phyloP scores from a whole-genome alignment of 2,888 invertebrate genomes.

The Tenthredo livida region DNA sequence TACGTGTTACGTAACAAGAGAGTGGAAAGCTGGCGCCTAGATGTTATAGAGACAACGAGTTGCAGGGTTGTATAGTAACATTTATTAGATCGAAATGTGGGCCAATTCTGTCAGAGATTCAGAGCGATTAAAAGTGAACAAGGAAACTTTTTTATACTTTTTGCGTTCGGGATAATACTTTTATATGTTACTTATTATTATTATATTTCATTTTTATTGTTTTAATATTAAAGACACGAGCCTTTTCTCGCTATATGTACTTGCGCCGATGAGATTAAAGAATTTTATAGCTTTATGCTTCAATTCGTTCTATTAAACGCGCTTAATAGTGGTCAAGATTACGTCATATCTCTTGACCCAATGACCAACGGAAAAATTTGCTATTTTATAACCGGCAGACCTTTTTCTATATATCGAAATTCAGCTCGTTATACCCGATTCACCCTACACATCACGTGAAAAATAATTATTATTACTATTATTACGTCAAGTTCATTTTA shows the following conservation, averaged over 20 bases:
- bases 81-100: conserved; percentile 71
- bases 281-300: conserved; percentile 48
- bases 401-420: conserved; percentile 21
- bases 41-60: conserved; percentile 24
- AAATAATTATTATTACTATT: too few relatives aligned
- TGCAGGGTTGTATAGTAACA: conserved; percentile 61
- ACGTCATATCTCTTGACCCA: conserved; percentile 39
- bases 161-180: background rate
- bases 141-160: conserved; percentile 23
- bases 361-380: conserved; percentile 6
- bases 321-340: conserved; percentile 33
- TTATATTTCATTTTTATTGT: conserved; percentile 9
- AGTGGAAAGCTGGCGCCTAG: background rate
- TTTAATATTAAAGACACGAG: background rate
- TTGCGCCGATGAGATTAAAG: conserved; percentile 39
- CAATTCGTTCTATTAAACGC: conserved; percentile 43
- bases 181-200: conserved; percentile 34
- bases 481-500: background rate
- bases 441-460: background rate
- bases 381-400: conserved; percentile 13
- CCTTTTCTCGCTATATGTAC: background rate
- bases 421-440: background rate
- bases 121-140: conserved; percentile 65
- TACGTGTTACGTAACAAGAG: conserved; percentile 30
- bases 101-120: conserved; percentile 68